These are phyloP conservation scores for Cynocephalus volans DNA, from an alignment of 2,113 vertebrate genomes.

Conservation along the genomic window DNA sequence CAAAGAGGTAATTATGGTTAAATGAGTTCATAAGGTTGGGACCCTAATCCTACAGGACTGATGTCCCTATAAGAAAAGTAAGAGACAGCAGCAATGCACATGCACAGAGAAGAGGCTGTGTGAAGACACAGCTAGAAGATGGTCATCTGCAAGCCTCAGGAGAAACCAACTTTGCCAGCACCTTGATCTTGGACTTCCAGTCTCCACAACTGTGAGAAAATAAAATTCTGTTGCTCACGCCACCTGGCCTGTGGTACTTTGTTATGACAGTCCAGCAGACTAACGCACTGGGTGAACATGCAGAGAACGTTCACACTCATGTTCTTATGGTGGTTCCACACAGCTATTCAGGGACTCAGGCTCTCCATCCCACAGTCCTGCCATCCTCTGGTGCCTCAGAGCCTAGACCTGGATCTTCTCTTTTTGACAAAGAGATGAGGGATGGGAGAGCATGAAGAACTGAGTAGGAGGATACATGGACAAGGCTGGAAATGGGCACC, in stretches of 20 bases:
- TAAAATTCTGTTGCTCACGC: neutral
- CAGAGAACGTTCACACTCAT: neutral
- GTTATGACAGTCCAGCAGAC: neutral
- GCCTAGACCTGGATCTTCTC: neutral
- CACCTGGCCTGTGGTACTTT: no score
- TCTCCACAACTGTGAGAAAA: no score
- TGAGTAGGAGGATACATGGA: rapidly evolving
- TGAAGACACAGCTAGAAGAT: no score
- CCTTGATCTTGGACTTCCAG: no score
- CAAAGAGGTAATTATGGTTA: neutral
- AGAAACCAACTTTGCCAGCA: no score
- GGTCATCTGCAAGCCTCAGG: no score
- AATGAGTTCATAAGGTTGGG: neutral
- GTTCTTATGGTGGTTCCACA: no score
- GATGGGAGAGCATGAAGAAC: neutral
- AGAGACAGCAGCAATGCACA: neutral
- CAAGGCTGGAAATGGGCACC: rapidly evolving
- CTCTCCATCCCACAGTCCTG: neutral
- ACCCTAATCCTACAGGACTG: neutral
- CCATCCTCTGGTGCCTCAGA: neutral
- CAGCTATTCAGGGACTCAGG: neutral
- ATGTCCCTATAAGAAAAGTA: neutral
- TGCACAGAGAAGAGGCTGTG: no score
- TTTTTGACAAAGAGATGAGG: neutral
- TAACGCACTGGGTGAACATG: neutral